A percentile compares a stretch with the other conserved stretches of the same genome.
phyloP scores from a whole-genome alignment of 2,888 invertebrate species.

The Tineola bisselliella region DNA sequence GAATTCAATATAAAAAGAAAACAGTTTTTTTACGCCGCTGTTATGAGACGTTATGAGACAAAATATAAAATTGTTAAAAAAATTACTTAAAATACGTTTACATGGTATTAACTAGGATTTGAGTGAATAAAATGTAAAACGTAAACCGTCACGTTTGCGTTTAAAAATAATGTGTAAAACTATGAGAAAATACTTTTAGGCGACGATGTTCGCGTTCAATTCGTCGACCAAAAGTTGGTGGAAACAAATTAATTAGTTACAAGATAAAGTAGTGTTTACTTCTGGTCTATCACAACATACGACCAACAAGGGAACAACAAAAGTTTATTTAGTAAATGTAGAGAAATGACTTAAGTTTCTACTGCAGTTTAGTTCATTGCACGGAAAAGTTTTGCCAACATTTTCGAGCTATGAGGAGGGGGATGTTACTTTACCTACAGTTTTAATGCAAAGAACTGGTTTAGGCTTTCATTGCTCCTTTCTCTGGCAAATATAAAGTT shows the following conservation, averaged over 20 bases:
- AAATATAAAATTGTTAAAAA: too few species aligned
- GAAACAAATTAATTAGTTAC: not conserved
- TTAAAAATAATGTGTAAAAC: too few species aligned
- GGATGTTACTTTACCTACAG: not conserved
- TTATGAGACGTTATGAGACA: too few species aligned
- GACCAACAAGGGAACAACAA: slow-evolving; percentile 19
- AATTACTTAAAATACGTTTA: too few species aligned
- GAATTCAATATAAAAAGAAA: too few species aligned
- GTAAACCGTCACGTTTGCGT: too few species aligned
- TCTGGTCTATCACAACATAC: slow-evolving; percentile 7
- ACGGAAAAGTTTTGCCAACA: not conserved
- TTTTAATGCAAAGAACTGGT: slow-evolving; percentile 6
- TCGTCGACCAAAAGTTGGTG: not conserved
- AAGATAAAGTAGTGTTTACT: slow-evolving; percentile 1
- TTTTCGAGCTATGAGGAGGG: not conserved
- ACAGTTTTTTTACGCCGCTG: too few species aligned
- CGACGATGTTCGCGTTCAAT: not conserved
- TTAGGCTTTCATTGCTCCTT: not conserved
- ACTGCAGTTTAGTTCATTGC: slow-evolving; percentile 11
- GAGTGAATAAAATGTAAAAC: too few species aligned
- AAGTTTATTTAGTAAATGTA: slow-evolving; percentile 35
- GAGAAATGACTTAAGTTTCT: slow-evolving; percentile 25
- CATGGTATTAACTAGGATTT: too few species aligned
- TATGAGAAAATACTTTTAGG: not conserved
- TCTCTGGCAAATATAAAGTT: not conserved